A percentile compares a stretch with the other conserved stretches of the same genome.
Evolutionary conservation across 2,888 invertebrate genomes (phyloP).

Genomic region (Lamellibrachia columna): DNA sequence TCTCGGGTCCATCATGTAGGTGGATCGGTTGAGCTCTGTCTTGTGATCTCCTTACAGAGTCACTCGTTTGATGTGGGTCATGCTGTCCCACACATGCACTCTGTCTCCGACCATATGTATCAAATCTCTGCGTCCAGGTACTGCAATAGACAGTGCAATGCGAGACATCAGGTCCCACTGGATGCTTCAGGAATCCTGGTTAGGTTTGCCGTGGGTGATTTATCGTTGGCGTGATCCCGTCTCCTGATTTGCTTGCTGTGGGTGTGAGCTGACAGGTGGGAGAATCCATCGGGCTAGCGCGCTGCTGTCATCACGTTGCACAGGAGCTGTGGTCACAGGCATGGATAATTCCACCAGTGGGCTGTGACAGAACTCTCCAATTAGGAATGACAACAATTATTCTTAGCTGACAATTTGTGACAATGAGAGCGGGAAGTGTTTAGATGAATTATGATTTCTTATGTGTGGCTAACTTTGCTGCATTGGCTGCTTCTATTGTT

Average conservation of each 20-base stretch:
- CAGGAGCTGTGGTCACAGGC: background rate
- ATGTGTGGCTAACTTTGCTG: background rate
- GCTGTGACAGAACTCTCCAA: background rate
- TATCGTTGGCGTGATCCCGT: background rate
- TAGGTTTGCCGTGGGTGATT: background rate
- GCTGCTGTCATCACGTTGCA: background rate
- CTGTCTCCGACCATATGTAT: background rate
- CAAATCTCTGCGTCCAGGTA: background rate
- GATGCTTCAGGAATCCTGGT: background rate
- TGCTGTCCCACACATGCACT: background rate
- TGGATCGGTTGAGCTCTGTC: background rate
- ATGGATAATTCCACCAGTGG: background rate
- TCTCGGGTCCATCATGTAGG: background rate
- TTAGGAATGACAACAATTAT: background rate
- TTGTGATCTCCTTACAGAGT: background rate
- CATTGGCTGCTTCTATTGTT: background rate
- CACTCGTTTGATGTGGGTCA: background rate
- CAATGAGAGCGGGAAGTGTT: background rate
- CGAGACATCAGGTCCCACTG: background rate
- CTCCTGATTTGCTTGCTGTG: background rate
- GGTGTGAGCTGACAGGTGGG: background rate
- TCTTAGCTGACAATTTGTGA: background rate
- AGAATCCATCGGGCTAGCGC: background rate
- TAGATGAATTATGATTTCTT: background rate
- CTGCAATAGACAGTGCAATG: background rate